Conservation (phyloP, 2,888 invertebrate genomes). For the Drosophila limbata region DNA sequence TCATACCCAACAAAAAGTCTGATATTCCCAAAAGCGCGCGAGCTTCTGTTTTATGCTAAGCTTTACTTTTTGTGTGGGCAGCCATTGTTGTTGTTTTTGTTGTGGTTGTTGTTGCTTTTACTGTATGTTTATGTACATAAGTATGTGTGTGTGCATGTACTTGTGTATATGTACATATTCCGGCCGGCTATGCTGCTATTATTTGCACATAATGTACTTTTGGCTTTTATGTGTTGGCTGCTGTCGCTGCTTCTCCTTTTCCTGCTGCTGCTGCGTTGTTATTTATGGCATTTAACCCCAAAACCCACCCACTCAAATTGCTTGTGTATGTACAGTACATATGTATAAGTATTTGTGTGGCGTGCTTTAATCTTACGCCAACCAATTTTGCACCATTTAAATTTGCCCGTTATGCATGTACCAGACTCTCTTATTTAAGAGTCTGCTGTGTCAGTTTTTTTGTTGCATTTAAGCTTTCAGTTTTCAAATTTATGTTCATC, state of each 20-base stretch:
- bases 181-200: conserved; percentile 49
- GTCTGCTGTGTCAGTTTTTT: conserved; percentile 48
- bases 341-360: conserved; percentile 25
- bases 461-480: conserved; percentile 67
- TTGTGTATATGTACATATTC: conserved; percentile 33
- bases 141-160: conserved; percentile 17
- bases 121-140: conserved; percentile 7
- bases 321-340: conserved; percentile 31
- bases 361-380: conserved; percentile 72
- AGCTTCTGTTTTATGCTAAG: conserved; percentile 62
- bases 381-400: conserved; percentile 75
- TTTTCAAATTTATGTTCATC: conserved; percentile 31
- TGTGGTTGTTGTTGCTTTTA: conserved; percentile 15
- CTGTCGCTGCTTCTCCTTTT: conserved; percentile 32
- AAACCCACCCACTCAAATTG: conserved; percentile 67
- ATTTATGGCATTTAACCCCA: conserved; percentile 77
- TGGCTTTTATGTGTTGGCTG: conserved; percentile 63
- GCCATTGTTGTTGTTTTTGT: conserved; percentile 27
- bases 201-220: conserved; percentile 56
- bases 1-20: conserved; percentile 20
- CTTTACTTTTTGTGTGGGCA: conserved; percentile 49
- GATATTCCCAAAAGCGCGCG: conserved; percentile 56
- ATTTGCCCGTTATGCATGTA: conserved; percentile 53
- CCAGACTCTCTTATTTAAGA: conserved; percentile 21
- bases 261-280: conserved; percentile 48